Evolutionary conservation across 2,797 vertebrate species (phyloP).

Genomic region (Pantherophis vulpinus): DNA sequence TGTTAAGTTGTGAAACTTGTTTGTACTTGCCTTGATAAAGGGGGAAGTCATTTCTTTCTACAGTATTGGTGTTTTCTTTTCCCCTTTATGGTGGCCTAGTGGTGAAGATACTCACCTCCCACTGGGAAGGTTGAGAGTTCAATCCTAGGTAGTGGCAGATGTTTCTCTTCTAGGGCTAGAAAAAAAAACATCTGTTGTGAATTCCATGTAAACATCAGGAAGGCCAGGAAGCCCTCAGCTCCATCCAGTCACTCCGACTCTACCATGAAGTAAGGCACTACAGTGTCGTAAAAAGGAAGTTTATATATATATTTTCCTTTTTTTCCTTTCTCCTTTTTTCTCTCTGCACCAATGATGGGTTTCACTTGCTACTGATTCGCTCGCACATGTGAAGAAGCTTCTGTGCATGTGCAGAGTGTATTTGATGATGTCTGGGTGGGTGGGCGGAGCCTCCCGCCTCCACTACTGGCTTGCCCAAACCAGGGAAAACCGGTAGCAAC

Average conservation of each 20-base stretch:
- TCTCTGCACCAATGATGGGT: not conserved
- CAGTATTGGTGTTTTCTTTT: not conserved
- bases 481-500: too few species aligned
- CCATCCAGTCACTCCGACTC: not conserved
- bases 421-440: too few species aligned
- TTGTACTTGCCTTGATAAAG: not conserved
- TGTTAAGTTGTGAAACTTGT: not conserved
- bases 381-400: too few species aligned
- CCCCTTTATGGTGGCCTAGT: not conserved
- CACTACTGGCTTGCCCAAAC: too few species aligned
- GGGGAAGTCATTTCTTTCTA: not conserved
- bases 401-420: too few species aligned
- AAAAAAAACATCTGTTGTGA: not conserved
- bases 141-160: not conserved
- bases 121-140: not conserved
- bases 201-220: not conserved
- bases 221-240: not conserved
- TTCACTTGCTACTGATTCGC: too few species aligned
- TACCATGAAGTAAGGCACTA: not conserved
- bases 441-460: too few species aligned
- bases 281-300: not conserved
- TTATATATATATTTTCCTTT: not conserved
- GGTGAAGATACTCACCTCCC: not conserved
- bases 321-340: not conserved
- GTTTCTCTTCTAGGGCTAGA: not conserved